Evolutionary conservation across 2,888 invertebrate species (phyloP).

Genomic region (Cephus runcator): DNA sequence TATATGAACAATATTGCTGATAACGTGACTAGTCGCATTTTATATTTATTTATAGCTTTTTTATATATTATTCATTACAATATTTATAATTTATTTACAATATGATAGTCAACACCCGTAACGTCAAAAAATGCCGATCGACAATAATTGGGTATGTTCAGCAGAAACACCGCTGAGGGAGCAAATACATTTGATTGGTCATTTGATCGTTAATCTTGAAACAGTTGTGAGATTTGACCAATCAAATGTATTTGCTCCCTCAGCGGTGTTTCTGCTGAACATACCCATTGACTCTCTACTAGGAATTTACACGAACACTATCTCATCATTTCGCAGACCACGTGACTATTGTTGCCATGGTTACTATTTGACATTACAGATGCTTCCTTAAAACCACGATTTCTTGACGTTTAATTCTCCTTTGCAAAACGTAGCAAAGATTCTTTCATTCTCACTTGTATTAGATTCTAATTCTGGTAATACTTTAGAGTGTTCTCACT

Average conservation of each 20-base stretch:
- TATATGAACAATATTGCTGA: not conserved
- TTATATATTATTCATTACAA: not conserved
- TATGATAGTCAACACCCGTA: not conserved
- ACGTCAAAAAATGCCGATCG: not conserved
- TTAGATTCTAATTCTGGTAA: not conserved
- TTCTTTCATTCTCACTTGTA: not conserved
- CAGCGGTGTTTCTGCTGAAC: too few species aligned
- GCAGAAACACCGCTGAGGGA: too few species aligned
- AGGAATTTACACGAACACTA: not conserved
- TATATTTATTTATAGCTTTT: not conserved
- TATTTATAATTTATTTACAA: not conserved
- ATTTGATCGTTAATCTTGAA: too few species aligned
- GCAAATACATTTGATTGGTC: too few species aligned
- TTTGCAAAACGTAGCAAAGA: constrained; percentile 1
- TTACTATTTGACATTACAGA: constrained; percentile 31
- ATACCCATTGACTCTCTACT: not conserved
- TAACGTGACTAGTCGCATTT: not conserved
- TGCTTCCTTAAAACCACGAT: not conserved
- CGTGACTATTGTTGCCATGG: constrained; percentile 27
- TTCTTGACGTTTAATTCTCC: not conserved
- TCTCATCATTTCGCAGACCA: not conserved
- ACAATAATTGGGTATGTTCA: too few species aligned
- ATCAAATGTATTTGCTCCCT: too few species aligned
- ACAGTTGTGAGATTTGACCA: too few species aligned
- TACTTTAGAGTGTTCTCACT: constrained; percentile 2